phyloP scores from a whole-genome alignment of 2,797 vertebrate genomes.

The Pristis pectinata region DNA sequence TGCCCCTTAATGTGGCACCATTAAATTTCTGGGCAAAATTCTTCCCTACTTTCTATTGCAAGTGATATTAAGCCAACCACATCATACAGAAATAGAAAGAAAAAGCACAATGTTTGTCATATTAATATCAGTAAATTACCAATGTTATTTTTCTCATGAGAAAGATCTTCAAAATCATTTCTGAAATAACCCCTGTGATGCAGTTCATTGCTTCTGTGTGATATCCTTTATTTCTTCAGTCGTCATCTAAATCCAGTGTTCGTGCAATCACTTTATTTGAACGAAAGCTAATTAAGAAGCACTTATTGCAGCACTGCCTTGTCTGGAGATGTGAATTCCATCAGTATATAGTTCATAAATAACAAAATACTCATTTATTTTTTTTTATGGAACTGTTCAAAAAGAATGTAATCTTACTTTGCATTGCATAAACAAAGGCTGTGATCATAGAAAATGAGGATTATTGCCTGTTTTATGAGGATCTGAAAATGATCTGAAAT shows the following conservation, averaged over 20 bases:
- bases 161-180: conserved; percentile 35
- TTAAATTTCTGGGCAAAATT: too few species aligned
- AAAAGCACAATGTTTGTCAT: conserved; percentile 12
- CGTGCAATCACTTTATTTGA: conserved; percentile 31
- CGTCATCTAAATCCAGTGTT: conserved; percentile 10
- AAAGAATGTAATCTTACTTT: conserved; percentile 36
- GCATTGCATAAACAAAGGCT: conserved; percentile 35
- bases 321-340: conserved; percentile 35
- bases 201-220: conserved; percentile 21
- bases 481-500: conserved; percentile 22
- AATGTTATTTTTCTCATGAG: conserved; percentile 24
- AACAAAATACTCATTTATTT: conserved; percentile 35
- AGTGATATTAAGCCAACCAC: neutral
- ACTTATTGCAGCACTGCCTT: conserved; percentile 23
- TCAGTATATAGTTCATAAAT: conserved; percentile 20
- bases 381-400: conserved; percentile 32
- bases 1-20: too few species aligned
- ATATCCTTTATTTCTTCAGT: conserved; percentile 25
- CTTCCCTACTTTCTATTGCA: neutral
- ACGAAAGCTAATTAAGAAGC: conserved; percentile 34
- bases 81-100: neutral
- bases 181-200: conserved; percentile 35
- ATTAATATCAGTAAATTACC: conserved; percentile 29
- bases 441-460: conserved; percentile 33
- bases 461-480: conserved; percentile 29